Evolutionary conservation across 2,888 invertebrate species (phyloP).

Genomic region (Himalopsyche kuldschensis): DNA sequence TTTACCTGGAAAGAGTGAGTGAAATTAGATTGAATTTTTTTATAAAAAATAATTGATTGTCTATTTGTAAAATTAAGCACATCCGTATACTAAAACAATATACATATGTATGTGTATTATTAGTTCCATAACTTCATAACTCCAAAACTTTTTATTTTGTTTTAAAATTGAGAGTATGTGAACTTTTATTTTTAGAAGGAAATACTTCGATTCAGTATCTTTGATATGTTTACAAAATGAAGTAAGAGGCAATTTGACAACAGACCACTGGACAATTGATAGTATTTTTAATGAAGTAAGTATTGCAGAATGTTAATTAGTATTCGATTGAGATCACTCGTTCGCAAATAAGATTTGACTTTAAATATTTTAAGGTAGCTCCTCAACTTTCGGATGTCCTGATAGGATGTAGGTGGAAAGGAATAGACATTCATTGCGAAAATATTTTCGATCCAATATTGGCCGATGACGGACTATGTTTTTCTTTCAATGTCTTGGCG

Average conservation of each 20-base stretch:
- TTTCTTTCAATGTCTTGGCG: conserved; percentile 68
- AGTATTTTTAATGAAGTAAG: not conserved
- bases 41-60: too few relatives aligned
- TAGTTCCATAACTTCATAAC: too few relatives aligned
- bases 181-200: not conserved
- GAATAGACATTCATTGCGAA: not conserved
- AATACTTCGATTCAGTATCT: not conserved
- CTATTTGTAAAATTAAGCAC: too few relatives aligned
- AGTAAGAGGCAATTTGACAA: not conserved
- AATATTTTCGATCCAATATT: conserved; percentile 40
- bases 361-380: not conserved
- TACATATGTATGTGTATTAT: too few relatives aligned
- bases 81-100: too few relatives aligned
- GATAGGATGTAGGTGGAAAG: not conserved
- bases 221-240: not conserved
- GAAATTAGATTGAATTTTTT: too few relatives aligned
- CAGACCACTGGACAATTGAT: not conserved
- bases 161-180: too few relatives aligned
- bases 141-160: too few relatives aligned
- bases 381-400: not conserved
- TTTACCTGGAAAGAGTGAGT: too few relatives aligned
- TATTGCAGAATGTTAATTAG: not conserved
- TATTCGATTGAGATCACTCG: not conserved
- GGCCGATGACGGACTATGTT: conserved; percentile 61
- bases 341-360: too few relatives aligned